Evolutionary conservation across 2,113 vertebrate species (phyloP), one percentile per base, ranked within the genome.

Genomic region (Cepphus grylle): DNA sequence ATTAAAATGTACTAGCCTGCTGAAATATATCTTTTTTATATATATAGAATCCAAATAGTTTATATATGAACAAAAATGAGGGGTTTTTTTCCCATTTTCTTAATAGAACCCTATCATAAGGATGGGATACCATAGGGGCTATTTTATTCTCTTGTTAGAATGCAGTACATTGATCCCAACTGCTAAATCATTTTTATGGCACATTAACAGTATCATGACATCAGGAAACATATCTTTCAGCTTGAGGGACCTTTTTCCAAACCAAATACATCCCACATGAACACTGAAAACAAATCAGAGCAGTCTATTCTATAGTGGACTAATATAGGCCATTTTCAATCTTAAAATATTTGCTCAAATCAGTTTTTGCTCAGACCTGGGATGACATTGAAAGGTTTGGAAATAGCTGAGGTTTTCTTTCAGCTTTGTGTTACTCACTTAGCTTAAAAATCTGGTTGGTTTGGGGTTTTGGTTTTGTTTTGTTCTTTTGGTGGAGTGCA

Each of bases 111-210:
- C 19, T 79, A 9, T 88, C 78, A 90, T 88, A 92, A 86, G 12
- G 30, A 94, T 65, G 53, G 18, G 47, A 92, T 93, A 97, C 36
- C 18, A 3, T 53, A 81, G 40, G 40, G 45, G 11, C 25, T 82
- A 15, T 85, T 95, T 96, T 86, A 94, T 90, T 91, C 65, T 90
- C 56, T 76, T 90, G 36, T 89, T 94, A 89, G 67, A 89, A 90
- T 88, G 71, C 65, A 79, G 52, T 58, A 67, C 80, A 83, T 73
- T 89, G 82, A 93, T 89, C 49, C 73, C 73, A 84, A 91, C 42
- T 49, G 76, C 70, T 97, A 95, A 76, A 87, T 95, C 67, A 94
- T 95, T 95, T 94, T 95, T 94, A 96, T 91, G 93, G 77, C 86
- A 95, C 86, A 89, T 96, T 95, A 94, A 67, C 49, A 76, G 56